phyloP scores from a whole-genome alignment of 2,888 invertebrate species.

The Coremacera marginata region DNA sequence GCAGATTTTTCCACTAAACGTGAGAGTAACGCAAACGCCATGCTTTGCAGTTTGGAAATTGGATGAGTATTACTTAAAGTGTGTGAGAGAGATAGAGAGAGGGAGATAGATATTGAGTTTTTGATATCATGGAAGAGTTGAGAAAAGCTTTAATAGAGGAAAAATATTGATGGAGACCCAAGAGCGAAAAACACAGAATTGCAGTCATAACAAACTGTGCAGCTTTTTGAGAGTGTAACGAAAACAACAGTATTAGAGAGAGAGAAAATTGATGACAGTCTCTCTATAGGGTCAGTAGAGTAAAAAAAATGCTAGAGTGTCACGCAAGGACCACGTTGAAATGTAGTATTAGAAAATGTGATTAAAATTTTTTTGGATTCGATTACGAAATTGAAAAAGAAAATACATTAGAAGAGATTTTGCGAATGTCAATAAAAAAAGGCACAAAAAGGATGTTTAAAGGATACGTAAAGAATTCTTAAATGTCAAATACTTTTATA shows the following conservation, averaged over 20 bases:
- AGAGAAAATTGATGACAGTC: neutral
- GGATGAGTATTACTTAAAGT: neutral
- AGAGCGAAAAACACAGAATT: neutral
- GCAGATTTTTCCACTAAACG: neutral
- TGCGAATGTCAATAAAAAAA: no score
- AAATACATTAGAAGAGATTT: neutral
- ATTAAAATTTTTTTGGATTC: neutral
- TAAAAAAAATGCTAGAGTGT: neutral
- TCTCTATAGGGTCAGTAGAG: neutral
- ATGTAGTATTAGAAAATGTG: neutral
- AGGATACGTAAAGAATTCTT: no score
- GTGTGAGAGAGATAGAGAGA: neutral
- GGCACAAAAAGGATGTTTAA: no score
- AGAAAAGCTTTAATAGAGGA: no score
- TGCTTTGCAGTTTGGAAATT: neutral
- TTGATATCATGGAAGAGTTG: neutral
- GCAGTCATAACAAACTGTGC: no score
- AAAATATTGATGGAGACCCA: no score
- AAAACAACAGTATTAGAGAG: neutral
- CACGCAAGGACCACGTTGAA: neutral
- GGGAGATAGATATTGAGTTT: no score
- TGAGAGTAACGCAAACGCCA: neutral
- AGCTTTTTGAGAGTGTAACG: neutral
- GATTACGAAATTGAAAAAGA: neutral
- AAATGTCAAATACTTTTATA: no score